Base-by-base conservation (phyloP, 2,888 invertebrate genomes). In the Frankliniella fusca region DNA sequence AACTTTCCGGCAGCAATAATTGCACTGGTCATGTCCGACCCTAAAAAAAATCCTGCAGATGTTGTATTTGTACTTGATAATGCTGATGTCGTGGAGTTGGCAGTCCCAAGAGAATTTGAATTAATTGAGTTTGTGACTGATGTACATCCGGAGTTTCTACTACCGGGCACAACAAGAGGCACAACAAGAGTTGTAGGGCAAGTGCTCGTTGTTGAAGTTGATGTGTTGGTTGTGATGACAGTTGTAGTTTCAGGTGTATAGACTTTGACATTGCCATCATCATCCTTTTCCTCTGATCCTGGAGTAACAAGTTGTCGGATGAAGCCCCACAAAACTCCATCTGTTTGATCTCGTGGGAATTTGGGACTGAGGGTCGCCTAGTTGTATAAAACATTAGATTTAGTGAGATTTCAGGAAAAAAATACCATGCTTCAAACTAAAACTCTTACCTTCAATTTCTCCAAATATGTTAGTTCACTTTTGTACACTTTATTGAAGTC, bases 281-380 rank as follows among this genome's bases (percentile, higher is more conserved):
- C 27, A 23, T 81, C 81, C 15, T 48, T 20, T 79, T 93, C 93
- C 81, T 92, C 92, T n/a, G 92, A 90, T 82, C 92, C 92, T 85
- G 93, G 93, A 70, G 93, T 94, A 81, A 95, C 89, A 86, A 94
- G 91, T 84, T 94, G 94, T 81, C 93, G 91, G 83, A 95, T 93
- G 86, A 93, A 93, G 86, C 93, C 93, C 95, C 95, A 95, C 70
- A 95, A 88, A 8, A 92, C 90, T 7, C 93, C 93, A 86, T 94
- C 94, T 84, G 92, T 93, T 86, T 93, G 92, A 86, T 95, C 95
- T 54, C 94, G 90, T 0, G 96, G 96, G 86, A 96, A 93, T 88
- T 96, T 96, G 0, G 94, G 93, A 50, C 93, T 92, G 80, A 95
- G 87, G 0, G 95, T 94, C 84, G 92, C 93, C 89, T 89, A 85